These are phyloP conservation scores for Sphenopsis melanotis DNA, from an alignment of 2,797 vertebrate genomes.

Conservation along the genomic window DNA sequence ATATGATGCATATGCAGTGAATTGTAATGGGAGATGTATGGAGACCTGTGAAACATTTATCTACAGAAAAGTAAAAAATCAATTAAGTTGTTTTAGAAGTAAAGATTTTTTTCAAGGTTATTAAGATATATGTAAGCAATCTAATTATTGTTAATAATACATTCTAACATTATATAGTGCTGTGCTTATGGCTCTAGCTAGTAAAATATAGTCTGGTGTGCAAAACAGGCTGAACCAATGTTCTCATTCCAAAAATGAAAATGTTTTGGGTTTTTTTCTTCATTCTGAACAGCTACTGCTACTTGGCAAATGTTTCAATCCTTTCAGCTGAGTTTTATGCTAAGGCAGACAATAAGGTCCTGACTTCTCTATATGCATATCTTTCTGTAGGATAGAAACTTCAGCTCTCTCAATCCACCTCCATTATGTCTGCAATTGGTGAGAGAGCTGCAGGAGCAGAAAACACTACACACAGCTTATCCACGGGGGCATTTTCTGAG, in stretches of 20 bases:
- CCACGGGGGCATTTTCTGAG: neutral
- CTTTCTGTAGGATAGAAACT: neutral
- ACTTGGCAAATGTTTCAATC: neutral
- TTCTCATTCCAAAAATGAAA: neutral
- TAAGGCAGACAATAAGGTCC: neutral
- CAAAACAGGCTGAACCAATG: neutral
- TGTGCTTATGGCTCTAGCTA: neutral
- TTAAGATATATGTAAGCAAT: slow-evolving; percentile 13
- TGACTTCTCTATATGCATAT: neutral
- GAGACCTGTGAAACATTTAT: neutral
- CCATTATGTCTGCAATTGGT: neutral
- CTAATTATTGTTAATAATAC: slow-evolving; percentile 6
- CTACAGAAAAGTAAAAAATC: slow-evolving; percentile 49
- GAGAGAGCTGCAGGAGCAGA: neutral
- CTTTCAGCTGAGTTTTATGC: neutral
- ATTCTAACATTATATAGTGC: neutral
- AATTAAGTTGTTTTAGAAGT: slow-evolving; percentile 28
- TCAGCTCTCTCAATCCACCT: neutral
- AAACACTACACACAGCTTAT: neutral
- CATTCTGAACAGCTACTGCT: neutral
- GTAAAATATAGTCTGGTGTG: neutral
- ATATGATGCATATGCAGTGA: neutral
- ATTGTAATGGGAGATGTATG: neutral
- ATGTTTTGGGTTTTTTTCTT: neutral
- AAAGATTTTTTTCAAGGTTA: slow-evolving; percentile 33